Conservation (phyloP, 92 coral and sea anemone species). For the Zoanthus sansibaricus region DNA sequence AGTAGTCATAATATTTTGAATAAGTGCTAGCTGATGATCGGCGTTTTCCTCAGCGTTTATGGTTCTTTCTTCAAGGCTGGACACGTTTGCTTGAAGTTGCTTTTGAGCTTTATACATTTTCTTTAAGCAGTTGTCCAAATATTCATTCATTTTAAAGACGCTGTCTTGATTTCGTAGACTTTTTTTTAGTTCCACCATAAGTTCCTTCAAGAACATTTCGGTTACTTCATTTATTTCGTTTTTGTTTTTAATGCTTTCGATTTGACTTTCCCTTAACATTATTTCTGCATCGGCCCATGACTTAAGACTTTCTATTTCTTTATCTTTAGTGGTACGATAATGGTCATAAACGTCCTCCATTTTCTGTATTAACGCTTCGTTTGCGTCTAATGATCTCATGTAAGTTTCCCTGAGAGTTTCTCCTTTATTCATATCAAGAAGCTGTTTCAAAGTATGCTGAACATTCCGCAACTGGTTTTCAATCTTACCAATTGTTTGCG, state of each 20-base stretch:
- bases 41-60: not conserved
- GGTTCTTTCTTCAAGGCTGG: not conserved
- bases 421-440: not conserved
- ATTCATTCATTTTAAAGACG: not conserved
- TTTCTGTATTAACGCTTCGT: not conserved
- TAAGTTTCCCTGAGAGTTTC: conserved; percentile 6
- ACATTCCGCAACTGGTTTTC: conserved; percentile 2
- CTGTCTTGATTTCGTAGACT: conserved; percentile 3
- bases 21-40: not conserved
- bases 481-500: not conserved
- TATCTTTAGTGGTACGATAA: conserved; percentile 16
- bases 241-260: conserved; percentile 16
- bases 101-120: not conserved
- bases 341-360: conserved; percentile 8
- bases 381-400: conserved; percentile 6
- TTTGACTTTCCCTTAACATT: conserved; percentile 11
- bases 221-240: not conserved
- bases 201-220: not conserved
- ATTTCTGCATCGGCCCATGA: conserved; percentile 29
- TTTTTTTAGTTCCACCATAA: not conserved
- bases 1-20: not conserved
- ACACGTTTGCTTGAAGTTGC: not conserved
- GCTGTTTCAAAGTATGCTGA: not conserved
- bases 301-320: conserved; percentile 7
- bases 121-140: not conserved